phyloP scores from a whole-genome alignment of 2,797 vertebrate species.

The Gallinago stenura region DNA sequence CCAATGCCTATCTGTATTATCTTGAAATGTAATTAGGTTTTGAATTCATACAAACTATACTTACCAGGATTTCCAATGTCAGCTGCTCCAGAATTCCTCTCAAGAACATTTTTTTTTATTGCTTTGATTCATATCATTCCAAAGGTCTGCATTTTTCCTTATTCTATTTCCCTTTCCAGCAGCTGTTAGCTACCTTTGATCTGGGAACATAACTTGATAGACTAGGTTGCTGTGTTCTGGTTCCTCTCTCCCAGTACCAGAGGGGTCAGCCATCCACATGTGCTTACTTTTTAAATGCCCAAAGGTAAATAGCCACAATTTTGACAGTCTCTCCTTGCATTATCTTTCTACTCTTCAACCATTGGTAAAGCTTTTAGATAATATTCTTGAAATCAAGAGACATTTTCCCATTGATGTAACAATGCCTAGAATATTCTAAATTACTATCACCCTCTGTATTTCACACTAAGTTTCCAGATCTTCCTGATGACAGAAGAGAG shows the following conservation, averaged over 20 bases:
- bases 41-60: neutral
- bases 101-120: constrained; percentile 26
- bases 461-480: neutral
- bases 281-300: neutral
- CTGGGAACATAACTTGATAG: constrained; percentile 35
- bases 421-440: neutral
- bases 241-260: neutral
- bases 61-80: constrained; percentile 28
- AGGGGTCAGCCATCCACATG: constrained; percentile 26
- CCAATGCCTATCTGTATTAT: neutral
- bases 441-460: neutral
- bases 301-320: neutral
- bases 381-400: neutral
- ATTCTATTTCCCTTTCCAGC: constrained; percentile 47
- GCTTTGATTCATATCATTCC: constrained; percentile 43
- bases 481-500: neutral
- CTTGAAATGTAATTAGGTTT: neutral
- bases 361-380: neutral
- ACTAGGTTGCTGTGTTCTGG: constrained; percentile 43
- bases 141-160: constrained; percentile 40
- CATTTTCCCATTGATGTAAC: neutral
- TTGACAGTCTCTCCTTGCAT: neutral
- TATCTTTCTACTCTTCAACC: neutral
- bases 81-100: constrained; percentile 18
- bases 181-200: constrained; percentile 68